Evolutionary conservation across 2,888 invertebrate genomes (phyloP), one percentile per base, ranked within the genome.

Genomic region (Drosophila rellima): DNA sequence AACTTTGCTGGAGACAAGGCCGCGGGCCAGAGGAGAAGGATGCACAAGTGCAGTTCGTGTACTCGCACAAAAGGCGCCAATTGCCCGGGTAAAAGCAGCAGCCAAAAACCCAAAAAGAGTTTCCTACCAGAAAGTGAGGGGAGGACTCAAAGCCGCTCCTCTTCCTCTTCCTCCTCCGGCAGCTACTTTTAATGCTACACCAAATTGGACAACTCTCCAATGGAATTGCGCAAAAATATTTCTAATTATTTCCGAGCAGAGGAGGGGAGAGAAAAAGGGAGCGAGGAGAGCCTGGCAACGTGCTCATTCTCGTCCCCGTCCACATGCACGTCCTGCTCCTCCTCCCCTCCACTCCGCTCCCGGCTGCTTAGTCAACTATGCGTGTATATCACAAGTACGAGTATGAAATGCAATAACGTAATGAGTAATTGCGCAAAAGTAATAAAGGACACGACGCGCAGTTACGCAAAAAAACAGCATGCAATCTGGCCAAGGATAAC

Each of bases 341-440:
- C 18, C 8, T n/a, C 7, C 47, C 7, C 47, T 10, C 26, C 8
- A 15, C 29, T 17, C n/a, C 18, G 35, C 31, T 6, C 15, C 44
- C 20, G 40, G 55, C 42, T 65, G 72, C 61, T 70, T 59, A 80
- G 80, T 76, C 69, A 86, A 79, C 80, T 85, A 87, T 78, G 75
- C 82, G 73, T 81, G 83, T 82, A 67, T 89, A 89, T 87, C 90
- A 73, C 55, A 71, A 85, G 70, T 77, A 73, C 55, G 70, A 85
- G 70, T 78, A 78, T 80, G 73, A 82, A 90, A 81, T 88, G 90
- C 83, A 88, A 90, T 90, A 88, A 90, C 78, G 83, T 90, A 90
- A 90, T 83, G 90, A 90, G 89, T 90, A 90, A 88, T 90, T 90
- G 90, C 80, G 86, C 79, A 85, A 79, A 82, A 81, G 81, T 86